Percentiles rank a stretch among this genome's conserved stretches.
Conservation (phyloP, 2,888 invertebrate species). For the Lasioglossum vierecki region DNA sequence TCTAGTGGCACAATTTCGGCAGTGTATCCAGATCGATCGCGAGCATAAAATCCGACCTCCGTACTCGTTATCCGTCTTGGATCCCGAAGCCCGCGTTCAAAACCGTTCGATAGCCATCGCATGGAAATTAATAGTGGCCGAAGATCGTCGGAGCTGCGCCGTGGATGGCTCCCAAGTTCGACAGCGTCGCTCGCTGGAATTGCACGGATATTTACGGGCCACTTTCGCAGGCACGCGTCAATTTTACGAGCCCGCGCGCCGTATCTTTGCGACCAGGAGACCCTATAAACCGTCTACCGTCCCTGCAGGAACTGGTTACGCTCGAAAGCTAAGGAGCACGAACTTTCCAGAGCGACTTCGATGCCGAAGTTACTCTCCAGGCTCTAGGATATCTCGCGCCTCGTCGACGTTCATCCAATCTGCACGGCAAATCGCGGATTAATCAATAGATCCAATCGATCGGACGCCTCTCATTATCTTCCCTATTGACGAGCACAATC, state of each 20-base stretch:
- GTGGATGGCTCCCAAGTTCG: conserved; percentile 11
- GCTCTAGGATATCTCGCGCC: not conserved
- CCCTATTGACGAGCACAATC: conserved; percentile 23
- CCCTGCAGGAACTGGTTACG: not conserved
- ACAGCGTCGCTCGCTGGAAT: conserved; percentile 14
- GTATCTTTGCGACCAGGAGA: conserved; percentile 6
- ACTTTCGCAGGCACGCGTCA: conserved; percentile 51
- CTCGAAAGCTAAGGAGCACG: not conserved
- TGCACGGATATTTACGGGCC: conserved; percentile 50
- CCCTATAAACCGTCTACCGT: not conserved
- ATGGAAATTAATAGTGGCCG: conserved; percentile 26
- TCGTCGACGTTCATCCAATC: conserved; percentile 29
- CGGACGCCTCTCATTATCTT: conserved; percentile 25
- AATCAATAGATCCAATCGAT: conserved; percentile 30
- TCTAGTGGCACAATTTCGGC: not conserved
- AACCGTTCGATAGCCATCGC: conserved; percentile 13
- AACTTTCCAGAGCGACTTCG: not conserved
- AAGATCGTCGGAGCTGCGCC: not conserved
- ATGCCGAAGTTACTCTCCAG: not conserved
- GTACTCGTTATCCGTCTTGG: not conserved
- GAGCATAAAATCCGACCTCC: not conserved
- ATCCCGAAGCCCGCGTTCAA: conserved; percentile 10
- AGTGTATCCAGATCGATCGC: not conserved
- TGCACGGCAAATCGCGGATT: conserved; percentile 16
- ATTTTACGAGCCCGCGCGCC: conserved; percentile 49